phyloP scores from a whole-genome alignment of 1,140 invertebrate genomes.

The Drosophila pachea region DNA sequence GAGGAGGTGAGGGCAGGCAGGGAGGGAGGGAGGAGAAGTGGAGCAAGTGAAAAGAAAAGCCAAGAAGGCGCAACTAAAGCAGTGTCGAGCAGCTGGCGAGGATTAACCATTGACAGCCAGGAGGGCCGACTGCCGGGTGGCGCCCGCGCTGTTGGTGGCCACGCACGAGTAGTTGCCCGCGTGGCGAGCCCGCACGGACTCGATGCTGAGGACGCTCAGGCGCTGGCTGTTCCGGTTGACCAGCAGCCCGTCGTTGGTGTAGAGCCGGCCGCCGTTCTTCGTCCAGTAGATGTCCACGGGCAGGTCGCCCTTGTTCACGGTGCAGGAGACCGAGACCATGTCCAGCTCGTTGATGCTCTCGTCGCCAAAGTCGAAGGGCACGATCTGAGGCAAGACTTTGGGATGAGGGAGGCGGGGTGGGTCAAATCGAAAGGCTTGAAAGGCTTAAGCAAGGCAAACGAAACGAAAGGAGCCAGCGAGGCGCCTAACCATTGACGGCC shows the following conservation, averaged over 20 bases:
- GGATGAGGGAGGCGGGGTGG: no score
- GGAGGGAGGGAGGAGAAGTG: conserved; percentile 76
- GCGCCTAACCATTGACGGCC: conserved; percentile 59
- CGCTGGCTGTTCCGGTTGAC: conserved; percentile 83
- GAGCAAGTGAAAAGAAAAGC: conserved; percentile 57
- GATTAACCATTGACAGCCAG: conserved; percentile 78
- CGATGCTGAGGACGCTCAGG: conserved; percentile 84
- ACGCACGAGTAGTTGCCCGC: conserved; percentile 86
- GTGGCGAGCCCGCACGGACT: conserved; percentile 83
- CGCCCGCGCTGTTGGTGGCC: conserved; percentile 87
- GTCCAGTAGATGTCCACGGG: conserved; percentile 89
- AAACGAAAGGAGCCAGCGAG: no score
- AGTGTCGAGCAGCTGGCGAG: no score
- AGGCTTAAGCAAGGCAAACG: no score
- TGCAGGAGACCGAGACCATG: conserved; percentile 86
- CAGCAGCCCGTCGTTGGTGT: conserved; percentile 79
- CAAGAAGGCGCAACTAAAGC: conserved; percentile 28
- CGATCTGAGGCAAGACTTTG: conserved; percentile 84
- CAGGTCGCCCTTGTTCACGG: conserved; percentile 91
- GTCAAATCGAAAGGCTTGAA: no score
- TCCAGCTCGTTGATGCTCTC: conserved; percentile 86
- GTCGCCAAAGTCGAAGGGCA: conserved; percentile 85
- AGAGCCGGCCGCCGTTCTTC: conserved; percentile 77
- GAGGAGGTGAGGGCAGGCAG: no score
- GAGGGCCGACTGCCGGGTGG: conserved; percentile 84